Base-by-base conservation (phyloP, 2,797 vertebrate species). In the Zenarchopterus dispar region DNA sequence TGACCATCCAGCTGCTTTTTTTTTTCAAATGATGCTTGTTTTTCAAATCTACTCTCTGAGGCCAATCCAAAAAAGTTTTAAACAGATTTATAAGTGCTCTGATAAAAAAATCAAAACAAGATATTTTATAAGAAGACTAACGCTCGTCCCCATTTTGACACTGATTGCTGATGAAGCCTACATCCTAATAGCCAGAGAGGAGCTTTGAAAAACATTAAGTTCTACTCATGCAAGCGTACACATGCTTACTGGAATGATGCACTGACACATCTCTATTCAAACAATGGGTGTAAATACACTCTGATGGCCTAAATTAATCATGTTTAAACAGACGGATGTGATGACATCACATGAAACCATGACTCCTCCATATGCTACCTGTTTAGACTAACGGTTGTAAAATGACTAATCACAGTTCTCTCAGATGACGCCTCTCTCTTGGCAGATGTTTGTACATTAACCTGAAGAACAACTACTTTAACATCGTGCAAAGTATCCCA, bases 281-380 rank as follows among this genome's bases (percentile, higher is more conserved):
- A 71, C 70, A 75, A 70, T 5, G n/a, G 53, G 43, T 80, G 77
- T 82, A 83, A 84, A 84, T 73, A 80, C 65, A 73, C 68, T 58
- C 62, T 39, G 71, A 82, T 75, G 62, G 77, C 76, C 75, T 85
- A 69, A 75, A 88, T 92, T 85, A 91, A 91, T 92, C 89, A 87
- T 59, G 67, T 85, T 87, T 85, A 89, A 91, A 78, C 73, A 88
- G 88, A 89, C 89, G 81, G 87, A 87, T 84, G 88, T 77, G 80
- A 84, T 74, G 56, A 64, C 65, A 69, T 88, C 85, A 87, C 81
- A 82, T 63, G 70, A 87, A 87, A 84, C 67, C 63, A 82, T 67
- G 82, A 84, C 84, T 85, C 84, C 56, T 67, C 89, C 90, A 92
- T 93, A 92, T 92, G 92, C 74, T 88, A 85, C 88, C 87, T 89